A percentile compares a stretch with the other conserved stretches of the same genome.
Conservation (phyloP, 2,113 vertebrate species). For the Maccullochella peelii region DNA sequence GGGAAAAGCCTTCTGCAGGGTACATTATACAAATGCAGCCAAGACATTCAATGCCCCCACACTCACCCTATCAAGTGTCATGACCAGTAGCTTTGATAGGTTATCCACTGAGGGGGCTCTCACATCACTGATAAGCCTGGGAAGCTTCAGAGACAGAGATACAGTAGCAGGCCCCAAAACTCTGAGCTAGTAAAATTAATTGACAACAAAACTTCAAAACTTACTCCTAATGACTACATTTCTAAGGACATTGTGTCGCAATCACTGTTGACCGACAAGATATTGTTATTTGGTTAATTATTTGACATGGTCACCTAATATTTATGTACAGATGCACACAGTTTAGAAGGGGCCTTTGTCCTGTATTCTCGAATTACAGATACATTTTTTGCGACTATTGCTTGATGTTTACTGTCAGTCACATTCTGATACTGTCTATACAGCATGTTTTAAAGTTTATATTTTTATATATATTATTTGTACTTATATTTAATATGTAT, state of each 20-base stretch:
- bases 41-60: constrained; percentile 16
- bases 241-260: not conserved
- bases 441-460: not conserved
- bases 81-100: constrained; percentile 36
- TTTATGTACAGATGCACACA: not conserved
- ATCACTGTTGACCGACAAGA: not conserved
- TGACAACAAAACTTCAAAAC: constrained; percentile 37
- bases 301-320: constrained; percentile 2
- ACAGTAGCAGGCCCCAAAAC: constrained; percentile 5
- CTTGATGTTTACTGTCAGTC: not conserved
- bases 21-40: not conserved
- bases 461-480: too few species aligned
- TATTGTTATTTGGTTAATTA: constrained; percentile 23
- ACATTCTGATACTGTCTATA: not conserved
- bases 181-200: constrained; percentile 8
- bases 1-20: not conserved
- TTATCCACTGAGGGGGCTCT: constrained; percentile 42
- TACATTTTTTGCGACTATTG: not conserved
- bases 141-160: constrained; percentile 24
- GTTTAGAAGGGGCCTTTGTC: not conserved
- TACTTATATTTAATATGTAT: too few species aligned
- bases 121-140: constrained; percentile 36
- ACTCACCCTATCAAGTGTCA: constrained; percentile 38
- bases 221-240: not conserved
- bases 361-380: not conserved